phyloP scores from a whole-genome alignment of 2,797 vertebrate genomes.

The Poecilia picta region DNA sequence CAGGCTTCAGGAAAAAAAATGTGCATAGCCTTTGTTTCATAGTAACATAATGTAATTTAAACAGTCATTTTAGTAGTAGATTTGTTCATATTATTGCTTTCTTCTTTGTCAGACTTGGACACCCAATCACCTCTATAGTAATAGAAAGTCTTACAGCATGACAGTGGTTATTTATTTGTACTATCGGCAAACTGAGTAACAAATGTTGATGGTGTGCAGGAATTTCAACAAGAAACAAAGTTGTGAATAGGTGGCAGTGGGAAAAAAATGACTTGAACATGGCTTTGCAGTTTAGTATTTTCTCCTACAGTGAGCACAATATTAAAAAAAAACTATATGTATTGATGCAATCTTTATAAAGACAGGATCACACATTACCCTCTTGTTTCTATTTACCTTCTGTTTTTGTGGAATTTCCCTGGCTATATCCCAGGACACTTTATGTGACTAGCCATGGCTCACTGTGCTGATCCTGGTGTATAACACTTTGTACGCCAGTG shows the following conservation, averaged over 20 bases:
- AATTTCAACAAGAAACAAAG: slow-evolving; percentile 35
- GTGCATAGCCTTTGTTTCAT: slow-evolving; percentile 41
- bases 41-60: slow-evolving; percentile 56
- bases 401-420: background rate
- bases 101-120: slow-evolving; percentile 43
- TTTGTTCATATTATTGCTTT: slow-evolving; percentile 41
- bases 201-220: background rate
- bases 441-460: background rate
- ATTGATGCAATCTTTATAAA: background rate
- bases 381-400: background rate
- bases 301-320: background rate
- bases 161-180: slow-evolving; percentile 25
- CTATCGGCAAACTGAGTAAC: slow-evolving; percentile 8
- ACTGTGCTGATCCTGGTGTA: background rate
- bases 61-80: slow-evolving; percentile 26
- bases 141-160: slow-evolving; percentile 5
- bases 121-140: slow-evolving; percentile 28
- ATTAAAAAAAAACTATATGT: background rate
- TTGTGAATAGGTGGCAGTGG: slow-evolving; percentile 31
- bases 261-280: slow-evolving; percentile 13
- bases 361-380: background rate
- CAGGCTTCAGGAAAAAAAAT: slow-evolving; percentile 42
- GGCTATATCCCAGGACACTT: background rate
- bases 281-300: slow-evolving; percentile 26
- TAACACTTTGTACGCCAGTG: background rate